A percentile compares a stretch with the other conserved stretches of the same genome.
phyloP scores from a whole-genome alignment of 2,113 vertebrate genomes.

The Eira barbara region DNA sequence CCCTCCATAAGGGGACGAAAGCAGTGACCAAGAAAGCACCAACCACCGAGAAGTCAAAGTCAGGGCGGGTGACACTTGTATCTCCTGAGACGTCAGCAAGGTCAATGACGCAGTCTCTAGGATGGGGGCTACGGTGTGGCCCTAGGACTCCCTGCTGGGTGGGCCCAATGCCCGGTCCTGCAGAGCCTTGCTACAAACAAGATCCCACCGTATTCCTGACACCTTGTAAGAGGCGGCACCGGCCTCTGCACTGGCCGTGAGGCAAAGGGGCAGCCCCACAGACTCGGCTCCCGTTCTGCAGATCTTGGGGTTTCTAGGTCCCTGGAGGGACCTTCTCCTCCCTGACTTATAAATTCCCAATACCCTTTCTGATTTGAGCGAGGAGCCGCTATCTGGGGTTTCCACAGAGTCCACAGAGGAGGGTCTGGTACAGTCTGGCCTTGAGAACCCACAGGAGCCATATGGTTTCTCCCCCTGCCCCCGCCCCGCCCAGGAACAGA shows the following conservation, averaged over 20 bases:
- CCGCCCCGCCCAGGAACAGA: background rate
- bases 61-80: accelerated
- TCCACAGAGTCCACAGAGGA: background rate
- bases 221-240: background rate
- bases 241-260: background rate
- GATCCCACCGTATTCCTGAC: background rate
- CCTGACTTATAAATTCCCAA: background rate
- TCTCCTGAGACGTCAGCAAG: background rate
- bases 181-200: background rate
- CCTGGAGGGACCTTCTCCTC: background rate
- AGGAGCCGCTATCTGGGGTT: background rate
- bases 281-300: background rate
- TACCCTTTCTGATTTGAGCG: background rate
- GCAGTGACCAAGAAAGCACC: background rate
- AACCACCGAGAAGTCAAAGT: background rate
- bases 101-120: accelerated
- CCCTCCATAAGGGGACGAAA: background rate
- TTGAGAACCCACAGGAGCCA: background rate
- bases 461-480: background rate
- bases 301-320: background rate
- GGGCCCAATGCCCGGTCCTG: background rate
- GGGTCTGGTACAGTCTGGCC: background rate
- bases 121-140: too few relatives aligned
- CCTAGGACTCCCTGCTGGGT: background rate
- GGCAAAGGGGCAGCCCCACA: background rate